Evolutionary conservation across 1,140 invertebrate species (phyloP).

Genomic region (Drosophila ficusphila): DNA sequence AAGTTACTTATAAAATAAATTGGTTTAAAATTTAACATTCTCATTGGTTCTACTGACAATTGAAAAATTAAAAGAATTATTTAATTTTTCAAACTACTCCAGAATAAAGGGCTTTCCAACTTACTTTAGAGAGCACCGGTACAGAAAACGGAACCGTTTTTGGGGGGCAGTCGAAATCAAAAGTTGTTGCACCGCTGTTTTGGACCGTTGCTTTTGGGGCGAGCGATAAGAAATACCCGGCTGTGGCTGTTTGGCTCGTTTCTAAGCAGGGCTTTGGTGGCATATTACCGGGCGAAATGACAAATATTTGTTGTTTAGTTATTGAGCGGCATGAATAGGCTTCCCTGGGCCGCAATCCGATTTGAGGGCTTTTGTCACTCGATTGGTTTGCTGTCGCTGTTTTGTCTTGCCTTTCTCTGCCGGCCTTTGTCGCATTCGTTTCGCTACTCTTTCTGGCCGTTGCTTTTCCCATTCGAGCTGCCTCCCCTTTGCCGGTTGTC

Average conservation of each 20-base stretch:
- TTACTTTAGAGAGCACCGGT: constrained; percentile 44
- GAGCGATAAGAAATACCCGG: neutral
- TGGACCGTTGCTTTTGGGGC: constrained; percentile 24
- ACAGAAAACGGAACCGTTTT: constrained; percentile 48
- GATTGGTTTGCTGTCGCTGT: constrained; percentile 65
- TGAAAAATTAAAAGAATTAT: too few species aligned
- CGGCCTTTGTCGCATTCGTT: constrained; percentile 69
- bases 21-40: neutral
- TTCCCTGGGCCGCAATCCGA: constrained; percentile 69
- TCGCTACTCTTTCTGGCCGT: constrained; percentile 75
- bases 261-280: constrained; percentile 44
- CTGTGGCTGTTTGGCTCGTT: constrained; percentile 34
- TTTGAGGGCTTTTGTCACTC: constrained; percentile 76
- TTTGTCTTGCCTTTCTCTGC: constrained; percentile 73
- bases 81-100: constrained; percentile 5
- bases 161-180: constrained; percentile 62
- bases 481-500: constrained; percentile 12
- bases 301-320: constrained; percentile 79
- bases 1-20: too few species aligned
- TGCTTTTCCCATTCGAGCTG: constrained; percentile 47
- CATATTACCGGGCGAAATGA: constrained; percentile 70
- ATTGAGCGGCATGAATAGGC: constrained; percentile 73
- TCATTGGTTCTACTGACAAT: too few species aligned
- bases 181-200: constrained; percentile 63
- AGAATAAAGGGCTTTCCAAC: neutral